Conservation (phyloP, 1,140 invertebrate genomes). For the Plutomurus gul region DNA sequence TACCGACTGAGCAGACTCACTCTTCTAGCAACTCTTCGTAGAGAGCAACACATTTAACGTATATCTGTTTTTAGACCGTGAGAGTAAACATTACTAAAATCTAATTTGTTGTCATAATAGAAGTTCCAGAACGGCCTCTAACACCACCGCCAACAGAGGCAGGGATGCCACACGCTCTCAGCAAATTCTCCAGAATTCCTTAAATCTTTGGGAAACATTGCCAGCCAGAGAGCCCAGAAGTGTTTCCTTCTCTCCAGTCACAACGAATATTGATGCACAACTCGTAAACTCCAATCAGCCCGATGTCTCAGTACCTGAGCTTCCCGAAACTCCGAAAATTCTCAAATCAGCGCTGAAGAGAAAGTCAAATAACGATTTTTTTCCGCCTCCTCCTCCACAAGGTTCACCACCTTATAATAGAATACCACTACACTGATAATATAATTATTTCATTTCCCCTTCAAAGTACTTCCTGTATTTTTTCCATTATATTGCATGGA, state of each 20-base stretch:
- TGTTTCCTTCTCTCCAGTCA: slow-evolving; percentile 37
- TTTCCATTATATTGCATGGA: no score
- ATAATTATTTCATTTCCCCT: no score
- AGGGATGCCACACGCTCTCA: slow-evolving; percentile 5
- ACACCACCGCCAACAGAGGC: not conserved
- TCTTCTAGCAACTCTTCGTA: no score
- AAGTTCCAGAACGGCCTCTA: not conserved
- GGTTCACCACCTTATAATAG: not conserved
- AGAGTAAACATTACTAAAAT: no score
- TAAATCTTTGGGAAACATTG: slow-evolving; percentile 43
- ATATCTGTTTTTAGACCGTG: no score
- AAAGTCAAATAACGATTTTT: slow-evolving; percentile 6
- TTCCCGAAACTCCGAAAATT: slow-evolving; percentile 37
- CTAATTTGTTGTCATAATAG: not conserved
- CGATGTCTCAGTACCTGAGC: not conserved
- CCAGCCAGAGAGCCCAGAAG: slow-evolving; percentile 33
- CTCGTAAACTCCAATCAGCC: not conserved
- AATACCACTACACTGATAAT: no score
- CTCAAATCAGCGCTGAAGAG: slow-evolving; percentile 40
- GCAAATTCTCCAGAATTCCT: slow-evolving; percentile 41
- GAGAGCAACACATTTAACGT: no score
- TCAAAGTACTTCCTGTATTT: no score
- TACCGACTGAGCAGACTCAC: no score
- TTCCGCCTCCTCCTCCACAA: slow-evolving; percentile 7
- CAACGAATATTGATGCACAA: slow-evolving; percentile 36